phyloP scores from a whole-genome alignment of 2,888 invertebrate species.

The Orthosia gothica region DNA sequence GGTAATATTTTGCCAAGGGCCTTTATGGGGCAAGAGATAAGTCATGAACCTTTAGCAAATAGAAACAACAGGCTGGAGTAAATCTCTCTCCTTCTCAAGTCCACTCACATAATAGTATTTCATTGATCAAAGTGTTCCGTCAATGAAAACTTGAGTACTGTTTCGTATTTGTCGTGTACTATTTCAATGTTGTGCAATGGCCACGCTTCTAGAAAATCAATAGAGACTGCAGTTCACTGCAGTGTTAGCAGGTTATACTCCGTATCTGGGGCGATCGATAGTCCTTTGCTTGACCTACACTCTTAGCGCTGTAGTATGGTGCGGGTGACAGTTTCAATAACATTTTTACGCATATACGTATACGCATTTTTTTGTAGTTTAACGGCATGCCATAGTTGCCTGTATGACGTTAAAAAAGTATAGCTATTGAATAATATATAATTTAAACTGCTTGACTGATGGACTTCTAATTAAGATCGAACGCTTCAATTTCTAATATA shows the following conservation, averaged over 20 bases:
- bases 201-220: constrained; percentile 51
- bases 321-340: too few species aligned
- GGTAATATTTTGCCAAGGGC: constrained; percentile 29
- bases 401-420: too few species aligned
- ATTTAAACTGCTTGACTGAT: not conserved
- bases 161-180: constrained; percentile 23
- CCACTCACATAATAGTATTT: constrained; percentile 23
- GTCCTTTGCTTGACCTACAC: constrained; percentile 55
- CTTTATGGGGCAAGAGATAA: not conserved
- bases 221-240: constrained; percentile 32
- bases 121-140: constrained; percentile 32
- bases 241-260: constrained; percentile 46
- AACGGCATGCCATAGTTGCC: too few species aligned
- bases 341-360: too few species aligned
- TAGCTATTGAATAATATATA: constrained; percentile 46
- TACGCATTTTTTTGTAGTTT: too few species aligned
- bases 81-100: not conserved
- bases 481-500: constrained; percentile 19
- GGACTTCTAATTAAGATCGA: constrained; percentile 16
- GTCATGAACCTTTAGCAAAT: not conserved
- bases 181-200: constrained; percentile 12
- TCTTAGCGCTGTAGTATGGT: too few species aligned
- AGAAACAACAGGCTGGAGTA: not conserved
- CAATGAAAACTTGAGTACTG: constrained; percentile 19
- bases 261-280: constrained; percentile 67